Base-by-base conservation (phyloP, 2,888 invertebrate species). In the Cephus rjabovi region DNA sequence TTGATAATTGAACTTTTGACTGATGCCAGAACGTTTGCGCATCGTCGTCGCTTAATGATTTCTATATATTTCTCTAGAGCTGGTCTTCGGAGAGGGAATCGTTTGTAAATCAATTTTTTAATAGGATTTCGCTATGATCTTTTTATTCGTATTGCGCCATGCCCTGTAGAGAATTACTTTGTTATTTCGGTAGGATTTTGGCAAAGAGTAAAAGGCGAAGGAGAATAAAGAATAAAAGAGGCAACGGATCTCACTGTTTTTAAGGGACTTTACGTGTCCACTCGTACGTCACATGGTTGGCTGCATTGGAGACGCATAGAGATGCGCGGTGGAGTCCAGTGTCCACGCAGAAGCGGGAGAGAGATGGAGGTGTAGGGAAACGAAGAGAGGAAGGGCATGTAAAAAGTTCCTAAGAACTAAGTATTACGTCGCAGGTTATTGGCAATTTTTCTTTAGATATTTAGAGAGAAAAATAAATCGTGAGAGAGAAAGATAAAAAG, bases 11-110 rank as follows among this genome's bases (percentile, higher is more conserved):
- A 15, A 15, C 1, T 80, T 83, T 68, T 1, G 77, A 79, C 69
- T 37, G 70, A 78, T 81, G 84, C 84, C 82, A 82, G 85, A 75
- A 78, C 82, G 85, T 84, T 81, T 74, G 73, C 75, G 69, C 69
- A 78, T 56, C 73, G 75, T 78, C 73, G n/a, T 73, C 70, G 71
- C 71, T 37, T 80, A 34, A 77, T 40, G 40, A 77, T 81, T 79
- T 35, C 70, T 23, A 56, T 23, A 23, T 83, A 78, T 78, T 71
- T 77, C 77, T 56, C 78, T 79, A 79, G 79, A 82, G 84, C 84
- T 82, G 84, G 84, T 74, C 83, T 85, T 82, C 77, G 82, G 80
- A 75, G 69, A 73, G 70, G 69, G n/a, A 76, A 71, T 69, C 73
- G 76, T 77, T 56, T 75, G 9, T 9, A 15, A 23, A 56, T 23